Conservation (phyloP, 2,888 invertebrate species). For the Pelosia muscerda region DNA sequence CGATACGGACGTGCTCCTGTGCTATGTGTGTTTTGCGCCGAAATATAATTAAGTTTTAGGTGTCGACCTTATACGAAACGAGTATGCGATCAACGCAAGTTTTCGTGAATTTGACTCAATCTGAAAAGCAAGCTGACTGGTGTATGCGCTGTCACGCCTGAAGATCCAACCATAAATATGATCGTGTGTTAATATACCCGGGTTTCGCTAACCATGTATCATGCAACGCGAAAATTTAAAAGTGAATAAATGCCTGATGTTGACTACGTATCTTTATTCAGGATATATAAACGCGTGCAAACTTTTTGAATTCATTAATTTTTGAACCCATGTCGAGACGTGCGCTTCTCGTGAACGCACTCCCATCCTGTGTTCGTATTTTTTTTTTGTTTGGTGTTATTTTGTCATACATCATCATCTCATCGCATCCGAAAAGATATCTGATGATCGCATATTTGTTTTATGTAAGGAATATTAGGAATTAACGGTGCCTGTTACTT, state of each 20-base stretch:
- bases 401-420: no score
- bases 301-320: background rate
- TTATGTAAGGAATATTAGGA: constrained; percentile 8
- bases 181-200: no score
- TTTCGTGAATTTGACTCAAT: background rate
- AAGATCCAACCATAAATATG: no score
- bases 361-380: background rate
- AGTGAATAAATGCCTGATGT: no score
- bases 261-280: background rate
- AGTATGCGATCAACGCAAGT: background rate
- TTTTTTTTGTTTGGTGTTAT: background rate
- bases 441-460: background rate
- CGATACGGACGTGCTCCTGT: no score
- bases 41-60: constrained; percentile 21
- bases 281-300: background rate
- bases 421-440: background rate
- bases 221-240: no score
- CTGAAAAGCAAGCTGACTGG: background rate
- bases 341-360: background rate
- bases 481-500: background rate
- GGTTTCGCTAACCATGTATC: no score
- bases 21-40: no score
- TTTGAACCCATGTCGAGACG: no score
- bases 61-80: background rate
- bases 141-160: no score